These are phyloP conservation scores for Oncorhynchus masou DNA, from an alignment of 2,113 vertebrate species.

Conservation along the genomic window DNA sequence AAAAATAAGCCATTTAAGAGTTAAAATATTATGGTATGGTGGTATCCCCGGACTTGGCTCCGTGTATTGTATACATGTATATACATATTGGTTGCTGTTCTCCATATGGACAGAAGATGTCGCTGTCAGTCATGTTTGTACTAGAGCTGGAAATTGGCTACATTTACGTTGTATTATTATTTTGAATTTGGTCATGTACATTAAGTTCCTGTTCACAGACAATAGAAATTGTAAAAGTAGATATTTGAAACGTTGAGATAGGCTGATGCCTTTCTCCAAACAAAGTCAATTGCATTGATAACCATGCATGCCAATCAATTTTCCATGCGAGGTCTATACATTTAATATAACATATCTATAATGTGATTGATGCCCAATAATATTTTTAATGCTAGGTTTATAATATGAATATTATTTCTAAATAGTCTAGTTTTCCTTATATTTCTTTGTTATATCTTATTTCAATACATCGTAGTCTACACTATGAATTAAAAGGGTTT, in stretches of 20 bases:
- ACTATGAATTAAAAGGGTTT: background rate
- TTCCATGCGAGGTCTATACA: background rate
- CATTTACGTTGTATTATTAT: background rate
- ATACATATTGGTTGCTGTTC: background rate
- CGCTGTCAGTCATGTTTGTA: conserved; percentile 28
- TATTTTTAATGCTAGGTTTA: background rate
- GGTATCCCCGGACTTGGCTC: background rate
- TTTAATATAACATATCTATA: background rate
- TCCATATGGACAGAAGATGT: conserved; percentile 37
- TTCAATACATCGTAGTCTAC: background rate
- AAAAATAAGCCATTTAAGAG: background rate
- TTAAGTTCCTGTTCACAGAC: no score
- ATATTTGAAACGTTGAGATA: background rate
- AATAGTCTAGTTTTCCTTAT: background rate
- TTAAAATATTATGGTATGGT: background rate
- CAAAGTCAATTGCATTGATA: conserved; percentile 1
- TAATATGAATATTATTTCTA: background rate
- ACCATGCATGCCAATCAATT: background rate
- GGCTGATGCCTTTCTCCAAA: conserved; percentile 13
- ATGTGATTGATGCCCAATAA: background rate
- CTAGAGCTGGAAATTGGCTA: background rate
- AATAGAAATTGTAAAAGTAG: no score
- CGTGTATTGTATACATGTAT: no score
- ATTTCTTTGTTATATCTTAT: background rate
- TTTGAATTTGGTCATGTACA: background rate